Conservation (phyloP, 2,888 invertebrate genomes). For the Eubasilissa splendida region DNA sequence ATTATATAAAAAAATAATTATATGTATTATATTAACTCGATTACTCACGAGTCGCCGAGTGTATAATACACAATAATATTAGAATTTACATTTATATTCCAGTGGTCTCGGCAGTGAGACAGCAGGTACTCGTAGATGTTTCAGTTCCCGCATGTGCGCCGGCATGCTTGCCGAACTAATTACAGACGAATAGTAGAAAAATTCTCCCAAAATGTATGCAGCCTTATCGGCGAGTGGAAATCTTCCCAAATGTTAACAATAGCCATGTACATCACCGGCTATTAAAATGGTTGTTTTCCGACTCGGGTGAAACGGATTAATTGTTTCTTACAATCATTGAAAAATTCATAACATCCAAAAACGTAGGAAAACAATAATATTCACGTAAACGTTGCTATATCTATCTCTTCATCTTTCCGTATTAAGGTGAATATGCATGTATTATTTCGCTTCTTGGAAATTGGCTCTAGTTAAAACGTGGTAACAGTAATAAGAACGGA, state of each 20-base stretch:
- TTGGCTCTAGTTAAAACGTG: slow-evolving; percentile 16
- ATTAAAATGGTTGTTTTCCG: slow-evolving; percentile 47
- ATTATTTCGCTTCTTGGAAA: slow-evolving; percentile 45
- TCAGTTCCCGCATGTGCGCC: slow-evolving; percentile 16
- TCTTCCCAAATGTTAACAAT: slow-evolving; percentile 50
- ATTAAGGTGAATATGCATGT: slow-evolving; percentile 40
- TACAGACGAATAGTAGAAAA: slow-evolving; percentile 39
- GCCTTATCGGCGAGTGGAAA: slow-evolving; percentile 43
- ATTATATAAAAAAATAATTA: background rate
- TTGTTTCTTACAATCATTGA: slow-evolving; percentile 49
- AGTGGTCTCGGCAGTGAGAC: slow-evolving; percentile 1
- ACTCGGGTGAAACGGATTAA: slow-evolving; percentile 46
- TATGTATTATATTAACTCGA: background rate
- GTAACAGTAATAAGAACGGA: slow-evolving; percentile 2
- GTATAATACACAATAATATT: slow-evolving; percentile 1
- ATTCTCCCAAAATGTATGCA: slow-evolving; percentile 48
- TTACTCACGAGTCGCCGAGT: slow-evolving; percentile 24
- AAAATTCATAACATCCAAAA: slow-evolving; percentile 48
- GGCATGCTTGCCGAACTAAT: slow-evolving; percentile 12
- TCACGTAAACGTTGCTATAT: slow-evolving; percentile 31
- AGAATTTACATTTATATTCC: background rate
- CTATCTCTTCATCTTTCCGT: slow-evolving; percentile 49
- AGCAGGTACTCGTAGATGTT: background rate
- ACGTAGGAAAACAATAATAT: slow-evolving; percentile 49
- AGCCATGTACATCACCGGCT: slow-evolving; percentile 38